Conservation (phyloP, 2,797 vertebrate genomes). For the Pristis pectinata region DNA sequence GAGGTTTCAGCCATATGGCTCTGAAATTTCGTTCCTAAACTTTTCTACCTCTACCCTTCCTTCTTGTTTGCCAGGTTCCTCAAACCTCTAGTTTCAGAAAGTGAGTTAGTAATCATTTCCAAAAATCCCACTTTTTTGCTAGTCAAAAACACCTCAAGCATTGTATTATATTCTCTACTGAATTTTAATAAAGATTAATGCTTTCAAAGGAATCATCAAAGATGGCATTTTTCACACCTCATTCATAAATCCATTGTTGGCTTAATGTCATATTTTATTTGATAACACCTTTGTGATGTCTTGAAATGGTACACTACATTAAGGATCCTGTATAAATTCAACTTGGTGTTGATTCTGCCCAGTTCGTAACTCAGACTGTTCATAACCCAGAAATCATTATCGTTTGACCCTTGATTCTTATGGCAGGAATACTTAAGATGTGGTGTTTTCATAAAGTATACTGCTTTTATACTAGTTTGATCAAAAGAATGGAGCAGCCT, state of each 20-base stretch:
- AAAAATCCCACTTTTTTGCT: background rate
- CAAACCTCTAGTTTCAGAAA: background rate
- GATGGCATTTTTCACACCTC: background rate
- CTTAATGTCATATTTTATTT: too few species aligned
- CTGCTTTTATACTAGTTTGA: background rate
- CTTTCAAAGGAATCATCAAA: background rate
- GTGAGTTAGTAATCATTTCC: background rate
- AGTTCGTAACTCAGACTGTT: too few species aligned
- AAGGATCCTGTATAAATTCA: too few species aligned
- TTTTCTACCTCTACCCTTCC: too few species aligned
- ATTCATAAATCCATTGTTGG: background rate
- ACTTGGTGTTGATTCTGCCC: too few species aligned
- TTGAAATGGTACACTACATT: too few species aligned
- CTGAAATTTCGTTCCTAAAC: too few species aligned
- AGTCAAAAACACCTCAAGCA: background rate
- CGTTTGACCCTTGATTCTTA: too few species aligned
- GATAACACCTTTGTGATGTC: too few species aligned
- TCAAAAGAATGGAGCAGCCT: background rate
- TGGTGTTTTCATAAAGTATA: background rate
- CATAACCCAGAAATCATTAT: too few species aligned
- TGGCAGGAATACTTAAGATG: background rate
- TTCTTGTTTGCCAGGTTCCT: too few species aligned
- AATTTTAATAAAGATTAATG: background rate
- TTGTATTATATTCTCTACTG: background rate
- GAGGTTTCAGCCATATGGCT: too few species aligned